These are phyloP conservation scores for Hemiprocne comata DNA, from an alignment of 2,113 vertebrate genomes.

Conservation along the genomic window DNA sequence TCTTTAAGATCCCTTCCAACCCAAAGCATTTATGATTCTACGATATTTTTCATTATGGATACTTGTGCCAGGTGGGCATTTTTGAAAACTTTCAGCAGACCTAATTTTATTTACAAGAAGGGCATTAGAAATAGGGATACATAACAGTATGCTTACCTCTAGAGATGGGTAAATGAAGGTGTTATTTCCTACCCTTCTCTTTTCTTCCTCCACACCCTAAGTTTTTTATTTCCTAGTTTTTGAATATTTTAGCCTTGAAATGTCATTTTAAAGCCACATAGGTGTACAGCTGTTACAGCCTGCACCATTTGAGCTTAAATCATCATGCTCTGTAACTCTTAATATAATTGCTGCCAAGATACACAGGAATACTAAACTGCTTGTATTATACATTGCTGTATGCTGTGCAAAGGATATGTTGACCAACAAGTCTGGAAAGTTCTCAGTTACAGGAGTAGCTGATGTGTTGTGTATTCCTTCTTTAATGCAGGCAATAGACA, in stretches of 20 bases:
- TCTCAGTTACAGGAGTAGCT: neutral
- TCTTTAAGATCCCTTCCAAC: no score
- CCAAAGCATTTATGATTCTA: no score
- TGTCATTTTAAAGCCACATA: neutral
- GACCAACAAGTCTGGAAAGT: neutral
- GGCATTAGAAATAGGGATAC: neutral
- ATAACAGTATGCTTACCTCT: neutral
- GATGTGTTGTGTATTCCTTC: neutral
- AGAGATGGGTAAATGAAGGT: neutral
- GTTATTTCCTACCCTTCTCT: neutral
- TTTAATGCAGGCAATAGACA: conserved; percentile 87
- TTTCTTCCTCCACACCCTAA: neutral
- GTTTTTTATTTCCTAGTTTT: neutral
- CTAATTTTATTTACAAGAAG: neutral
- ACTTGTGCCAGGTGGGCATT: neutral
- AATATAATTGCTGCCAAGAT: neutral
- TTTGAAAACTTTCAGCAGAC: neutral
- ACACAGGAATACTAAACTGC: neutral
- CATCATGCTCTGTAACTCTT: neutral
- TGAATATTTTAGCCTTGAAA: neutral
- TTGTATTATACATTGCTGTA: neutral
- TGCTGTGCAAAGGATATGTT: neutral
- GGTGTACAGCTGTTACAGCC: neutral
- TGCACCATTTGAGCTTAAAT: neutral
- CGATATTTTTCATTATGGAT: neutral